These are phyloP conservation scores for Mesoclemmys tuberculata DNA, from an alignment of 2,113 vertebrate species.

Conservation along the genomic window DNA sequence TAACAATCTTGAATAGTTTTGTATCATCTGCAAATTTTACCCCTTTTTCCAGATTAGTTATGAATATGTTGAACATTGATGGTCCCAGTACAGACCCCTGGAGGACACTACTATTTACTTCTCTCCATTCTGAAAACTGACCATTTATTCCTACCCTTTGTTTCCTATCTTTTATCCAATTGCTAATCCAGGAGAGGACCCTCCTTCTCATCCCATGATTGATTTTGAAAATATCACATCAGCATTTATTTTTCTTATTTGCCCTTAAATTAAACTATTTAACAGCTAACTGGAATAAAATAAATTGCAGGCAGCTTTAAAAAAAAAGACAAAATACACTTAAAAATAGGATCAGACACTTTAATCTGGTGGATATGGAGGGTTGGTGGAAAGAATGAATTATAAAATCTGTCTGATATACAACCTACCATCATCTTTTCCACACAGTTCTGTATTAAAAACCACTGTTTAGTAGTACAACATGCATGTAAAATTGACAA, in stretches of 20 bases:
- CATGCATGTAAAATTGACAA: constrained; percentile 72
- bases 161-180: too few species aligned
- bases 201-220: too few species aligned
- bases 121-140: too few species aligned
- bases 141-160: too few species aligned
- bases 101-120: too few species aligned
- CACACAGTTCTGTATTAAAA: constrained; percentile 64
- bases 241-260: constrained; percentile 70
- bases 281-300: not conserved
- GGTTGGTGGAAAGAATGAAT: constrained; percentile 23
- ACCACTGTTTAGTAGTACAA: constrained; percentile 61
- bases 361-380: constrained; percentile 74
- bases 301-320: constrained; percentile 34
- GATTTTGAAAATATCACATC: constrained; percentile 82
- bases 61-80: too few species aligned
- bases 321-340: constrained; percentile 51
- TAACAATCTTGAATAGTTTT: too few species aligned
- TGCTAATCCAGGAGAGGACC: too few species aligned
- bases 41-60: too few species aligned
- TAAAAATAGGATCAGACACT: constrained; percentile 68
- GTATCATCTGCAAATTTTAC: too few species aligned
- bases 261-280: constrained; percentile 38
- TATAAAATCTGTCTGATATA: constrained; percentile 55
- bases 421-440: constrained; percentile 45
- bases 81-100: too few species aligned